Evolutionary conservation across 2,888 invertebrate species (phyloP).

Genomic region (Lingula anatina): DNA sequence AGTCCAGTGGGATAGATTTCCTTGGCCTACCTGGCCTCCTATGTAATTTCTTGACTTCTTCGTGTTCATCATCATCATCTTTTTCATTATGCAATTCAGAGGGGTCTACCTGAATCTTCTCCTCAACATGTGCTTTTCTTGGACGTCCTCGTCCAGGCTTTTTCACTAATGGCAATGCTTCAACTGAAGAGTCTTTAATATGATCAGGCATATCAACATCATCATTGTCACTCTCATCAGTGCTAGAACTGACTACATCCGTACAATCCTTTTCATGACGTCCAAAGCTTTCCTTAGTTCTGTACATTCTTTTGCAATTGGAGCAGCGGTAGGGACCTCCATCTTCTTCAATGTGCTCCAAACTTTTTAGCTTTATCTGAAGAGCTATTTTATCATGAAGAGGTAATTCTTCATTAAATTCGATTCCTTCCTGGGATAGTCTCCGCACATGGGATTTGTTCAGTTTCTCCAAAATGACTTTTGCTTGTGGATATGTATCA

Average conservation of each 20-base stretch:
- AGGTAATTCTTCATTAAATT: constrained; percentile 16
- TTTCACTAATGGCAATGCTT: constrained; percentile 7
- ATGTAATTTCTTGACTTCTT: too few species aligned
- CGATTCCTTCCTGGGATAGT: too few species aligned
- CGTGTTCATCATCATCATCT: background rate
- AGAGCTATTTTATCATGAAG: constrained; percentile 54
- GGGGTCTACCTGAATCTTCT: too few species aligned
- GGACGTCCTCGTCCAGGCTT: constrained; percentile 12
- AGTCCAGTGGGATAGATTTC: background rate
- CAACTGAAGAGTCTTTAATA: too few species aligned
- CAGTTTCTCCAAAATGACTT: too few species aligned
- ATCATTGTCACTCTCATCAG: constrained; percentile 39
- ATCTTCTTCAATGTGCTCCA: constrained; percentile 45
- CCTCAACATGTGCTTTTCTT: constrained; percentile 3
- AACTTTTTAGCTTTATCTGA: constrained; percentile 52
- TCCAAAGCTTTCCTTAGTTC: constrained; percentile 49
- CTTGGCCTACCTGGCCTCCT: too few species aligned
- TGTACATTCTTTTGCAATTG: constrained; percentile 68
- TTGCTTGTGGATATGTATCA: background rate
- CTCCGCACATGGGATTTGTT: too few species aligned
- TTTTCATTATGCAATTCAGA: too few species aligned
- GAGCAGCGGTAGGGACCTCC: constrained; percentile 77
- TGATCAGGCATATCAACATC: too few species aligned
- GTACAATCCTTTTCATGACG: constrained; percentile 48
- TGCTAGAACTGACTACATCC: constrained; percentile 50